Evolutionary conservation across 1,140 invertebrate species (phyloP).

Genomic region (Luehdorfia chinensis): DNA sequence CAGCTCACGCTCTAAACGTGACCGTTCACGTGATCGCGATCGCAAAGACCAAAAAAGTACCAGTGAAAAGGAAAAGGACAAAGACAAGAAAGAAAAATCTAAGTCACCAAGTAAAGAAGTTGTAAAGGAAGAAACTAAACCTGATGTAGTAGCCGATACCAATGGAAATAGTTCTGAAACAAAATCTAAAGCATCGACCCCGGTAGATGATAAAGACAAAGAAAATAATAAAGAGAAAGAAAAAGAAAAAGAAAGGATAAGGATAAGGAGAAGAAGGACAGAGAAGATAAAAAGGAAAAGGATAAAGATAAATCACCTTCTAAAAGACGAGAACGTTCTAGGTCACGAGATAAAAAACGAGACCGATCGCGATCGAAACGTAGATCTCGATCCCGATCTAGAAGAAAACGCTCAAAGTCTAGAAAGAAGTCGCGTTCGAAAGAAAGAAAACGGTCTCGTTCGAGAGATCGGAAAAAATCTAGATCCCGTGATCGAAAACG

Average conservation of each 20-base stretch:
- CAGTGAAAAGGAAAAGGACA: constrained; percentile 43
- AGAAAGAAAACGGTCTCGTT: constrained; percentile 63
- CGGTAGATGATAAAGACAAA: constrained; percentile 56
- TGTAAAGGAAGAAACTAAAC: constrained; percentile 39
- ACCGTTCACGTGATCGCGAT: constrained; percentile 59
- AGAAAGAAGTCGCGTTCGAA: constrained; percentile 57
- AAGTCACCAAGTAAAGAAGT: constrained; percentile 45
- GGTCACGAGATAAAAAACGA: constrained; percentile 64
- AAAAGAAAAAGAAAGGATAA: constrained; percentile 42
- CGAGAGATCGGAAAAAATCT: constrained; percentile 60
- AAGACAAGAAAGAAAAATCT: constrained; percentile 57
- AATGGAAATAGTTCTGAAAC: constrained; percentile 57
- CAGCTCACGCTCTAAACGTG: constrained; percentile 79
- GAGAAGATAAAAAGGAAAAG: constrained; percentile 36
- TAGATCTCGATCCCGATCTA: constrained; percentile 46
- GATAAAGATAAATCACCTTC: constrained; percentile 20
- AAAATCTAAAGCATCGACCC: constrained; percentile 63
- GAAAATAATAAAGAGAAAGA: constrained; percentile 37
- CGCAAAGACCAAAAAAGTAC: constrained; percentile 50
- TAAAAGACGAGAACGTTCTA: constrained; percentile 71
- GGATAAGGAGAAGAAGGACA: constrained; percentile 36
- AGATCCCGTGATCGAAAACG: constrained; percentile 65
- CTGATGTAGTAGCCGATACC: constrained; percentile 35
- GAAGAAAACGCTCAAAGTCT: constrained; percentile 50
- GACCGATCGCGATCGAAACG: constrained; percentile 55